Base-by-base conservation (phyloP, 1,140 invertebrate genomes). In the Caenorhabditis inopinata region DNA sequence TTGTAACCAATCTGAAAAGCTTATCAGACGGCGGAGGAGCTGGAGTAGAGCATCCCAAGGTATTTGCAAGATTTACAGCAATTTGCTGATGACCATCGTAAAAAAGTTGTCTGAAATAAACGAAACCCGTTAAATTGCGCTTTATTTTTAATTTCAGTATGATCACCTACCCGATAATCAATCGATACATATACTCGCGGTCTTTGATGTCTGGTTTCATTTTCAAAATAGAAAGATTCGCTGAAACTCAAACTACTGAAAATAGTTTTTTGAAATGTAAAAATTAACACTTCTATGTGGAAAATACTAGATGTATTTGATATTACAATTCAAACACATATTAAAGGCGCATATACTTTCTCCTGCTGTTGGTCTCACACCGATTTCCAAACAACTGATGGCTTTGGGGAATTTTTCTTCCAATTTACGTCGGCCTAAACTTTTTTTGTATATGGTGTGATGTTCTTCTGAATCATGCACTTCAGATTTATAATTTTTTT, bases 11-110 rank as follows among this genome's bases (percentile, higher is more conserved):
- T 87, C 96, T 93, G 12, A 95, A 90, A 0, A 98, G 89, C 86
- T 94, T 92, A 89, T 99, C 96, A 46, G 95, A 97, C 0, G 96
- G 96, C 12, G 96, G 94, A 89, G 96, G 97, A 75, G 94, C 94
- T 84, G 96, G 94, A 0, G 94, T 93, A 2, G 83, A 81, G 7
- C 83, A 73, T 88, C 96, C 94, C 0, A 95, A 92, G 25, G 93
- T 89, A 77, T 92, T 92, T 1, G 94, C 92, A 47, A 98, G 89
- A 74, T 92, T 93, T 0, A 94, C 92, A 0, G 96, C 96, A 35
- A 97, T 89, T 27, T 93, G 92, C 89, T 96, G 94, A 89, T 96
- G 93, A 6, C 96, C 96, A 92, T 98, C 96, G 85, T 91, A 91
- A 76, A 90, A 91, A 48, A 91, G 83, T 82, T 91, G 91, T 86